Base-by-base conservation (phyloP, 2,113 vertebrate species). In the Microtus oregoni region DNA sequence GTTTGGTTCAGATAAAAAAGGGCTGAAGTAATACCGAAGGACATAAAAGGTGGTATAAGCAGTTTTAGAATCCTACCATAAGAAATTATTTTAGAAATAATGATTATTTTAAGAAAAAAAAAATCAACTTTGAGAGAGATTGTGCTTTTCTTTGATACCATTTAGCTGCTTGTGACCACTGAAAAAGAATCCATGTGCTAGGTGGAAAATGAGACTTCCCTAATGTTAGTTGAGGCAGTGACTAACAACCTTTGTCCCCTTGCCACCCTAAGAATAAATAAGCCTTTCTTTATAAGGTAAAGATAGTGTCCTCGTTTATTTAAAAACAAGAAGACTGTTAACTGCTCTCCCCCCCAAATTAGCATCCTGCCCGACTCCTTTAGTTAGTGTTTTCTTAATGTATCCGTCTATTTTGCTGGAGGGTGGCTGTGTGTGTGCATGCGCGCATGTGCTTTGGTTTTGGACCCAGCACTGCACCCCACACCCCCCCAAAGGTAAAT, bases 81-180 rank as follows among this genome's bases (percentile, higher is more conserved):
- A 94, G 58, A 77, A 90, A 55, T 93, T 94, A 87, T 95, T 96
- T 96, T 50, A 94, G 89, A 96, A 89, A 52, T 92, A 68, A 91
- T 89, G 41, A 91, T 78, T 87, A 3, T 96, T 75, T 67, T 94
- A 86, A 90, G 73, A 65, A 91, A 90, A 52, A 52, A 55, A 52
- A 58, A 19, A 55, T 63, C 19, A 93, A 10, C 55, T 81, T 92
- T 93, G 77, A 38, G 5, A 72, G 55, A 41, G 76, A 35, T 28
- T n/a, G 4, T 77, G 0, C 67, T 82, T 79, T 91, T 90, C 76
- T 90, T n/a, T 52, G 50, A 4, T 19, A 90, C 47, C 86, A 4
- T 76, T 58, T 81, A 94, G 47, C 30, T 86, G 9, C 78, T 87
- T 92, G 41, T 94, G 50, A 76, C 63, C 75, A 89, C 61, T 89